A percentile compares a stretch with the other conserved stretches of the same genome.
Evolutionary conservation across 2,113 vertebrate genomes (phyloP).

Genomic region (Mungos mungo): DNA sequence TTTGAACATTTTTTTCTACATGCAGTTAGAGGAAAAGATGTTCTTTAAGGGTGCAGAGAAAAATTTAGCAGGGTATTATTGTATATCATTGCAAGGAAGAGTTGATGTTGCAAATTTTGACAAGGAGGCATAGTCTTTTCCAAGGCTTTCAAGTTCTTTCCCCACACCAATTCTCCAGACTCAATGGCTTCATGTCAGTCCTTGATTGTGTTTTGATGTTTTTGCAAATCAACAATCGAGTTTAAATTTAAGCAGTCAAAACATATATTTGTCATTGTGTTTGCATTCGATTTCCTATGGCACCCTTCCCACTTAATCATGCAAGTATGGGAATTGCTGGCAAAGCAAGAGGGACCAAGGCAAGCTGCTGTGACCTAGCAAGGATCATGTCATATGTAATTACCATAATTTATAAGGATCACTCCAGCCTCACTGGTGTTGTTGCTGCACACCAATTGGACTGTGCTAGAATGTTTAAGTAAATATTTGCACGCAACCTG

Average conservation of each 20-base stretch:
- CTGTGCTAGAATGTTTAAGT: conserved; percentile 86
- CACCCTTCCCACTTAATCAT: conserved; percentile 85
- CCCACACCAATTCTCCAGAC: conserved; percentile 84
- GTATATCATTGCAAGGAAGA: not conserved
- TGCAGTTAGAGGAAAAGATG: not conserved
- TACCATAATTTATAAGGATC: conserved; percentile 93
- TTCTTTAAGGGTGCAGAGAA: not conserved
- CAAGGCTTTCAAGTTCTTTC: conserved; percentile 68
- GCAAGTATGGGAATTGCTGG: conserved; percentile 81
- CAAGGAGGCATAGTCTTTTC: conserved; percentile 37
- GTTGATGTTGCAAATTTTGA: conserved; percentile 44
- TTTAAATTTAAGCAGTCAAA: conserved; percentile 93
- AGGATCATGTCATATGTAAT: conserved; percentile 91
- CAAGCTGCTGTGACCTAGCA: conserved; percentile 84
- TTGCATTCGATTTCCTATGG: conserved; percentile 84
- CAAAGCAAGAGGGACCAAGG: conserved; percentile 76
- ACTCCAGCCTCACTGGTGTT: conserved; percentile 85
- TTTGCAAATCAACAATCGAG: conserved; percentile 89
- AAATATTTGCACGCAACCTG: conserved; percentile 95
- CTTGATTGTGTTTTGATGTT: conserved; percentile 98
- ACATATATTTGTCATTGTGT: conserved; percentile 93
- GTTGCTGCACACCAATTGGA: conserved; percentile 80
- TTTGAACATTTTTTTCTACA: not conserved
- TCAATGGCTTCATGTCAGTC: conserved; percentile 89
- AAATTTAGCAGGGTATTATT: not conserved